Evolutionary conservation across 2,888 invertebrate genomes (phyloP).

Genomic region (Drosophila neonasuta): DNA sequence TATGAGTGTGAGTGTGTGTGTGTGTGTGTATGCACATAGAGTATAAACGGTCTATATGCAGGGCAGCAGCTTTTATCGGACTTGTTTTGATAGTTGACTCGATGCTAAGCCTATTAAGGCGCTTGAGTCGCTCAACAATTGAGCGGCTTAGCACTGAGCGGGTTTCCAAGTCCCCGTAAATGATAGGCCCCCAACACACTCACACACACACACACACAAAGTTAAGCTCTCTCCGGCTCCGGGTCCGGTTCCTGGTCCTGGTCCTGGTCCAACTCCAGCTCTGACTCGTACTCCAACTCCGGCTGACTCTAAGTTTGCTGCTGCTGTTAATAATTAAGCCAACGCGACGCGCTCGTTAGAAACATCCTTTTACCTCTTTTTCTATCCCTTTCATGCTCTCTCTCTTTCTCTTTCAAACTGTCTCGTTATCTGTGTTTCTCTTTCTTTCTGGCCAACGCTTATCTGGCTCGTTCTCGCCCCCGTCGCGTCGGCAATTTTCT

Average conservation of each 20-base stretch:
- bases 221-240: constrained; percentile 50
- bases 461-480: constrained; percentile 40
- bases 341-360: constrained; percentile 51
- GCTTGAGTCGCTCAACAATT: constrained; percentile 69
- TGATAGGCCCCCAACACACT: constrained; percentile 56
- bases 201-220: constrained; percentile 28
- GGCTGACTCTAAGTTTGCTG: constrained; percentile 6
- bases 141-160: constrained; percentile 68
- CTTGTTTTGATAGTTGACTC: constrained; percentile 75
- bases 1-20: not conserved
- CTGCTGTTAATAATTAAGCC: constrained; percentile 59
- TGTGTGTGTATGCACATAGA: not conserved
- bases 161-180: constrained; percentile 61
- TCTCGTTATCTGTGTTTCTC: not conserved
- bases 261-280: not conserved
- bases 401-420: not conserved
- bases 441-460: constrained; percentile 12
- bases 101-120: constrained; percentile 74
- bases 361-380: constrained; percentile 25
- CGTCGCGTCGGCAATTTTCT: constrained; percentile 76
- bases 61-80: constrained; percentile 61
- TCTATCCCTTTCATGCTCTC: not conserved
- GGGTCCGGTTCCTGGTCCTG: not conserved
- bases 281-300: not conserved
- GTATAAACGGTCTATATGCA: constrained; percentile 5